phyloP scores from a whole-genome alignment of 1,140 invertebrate genomes.

The Drosophila paulistorum region DNA sequence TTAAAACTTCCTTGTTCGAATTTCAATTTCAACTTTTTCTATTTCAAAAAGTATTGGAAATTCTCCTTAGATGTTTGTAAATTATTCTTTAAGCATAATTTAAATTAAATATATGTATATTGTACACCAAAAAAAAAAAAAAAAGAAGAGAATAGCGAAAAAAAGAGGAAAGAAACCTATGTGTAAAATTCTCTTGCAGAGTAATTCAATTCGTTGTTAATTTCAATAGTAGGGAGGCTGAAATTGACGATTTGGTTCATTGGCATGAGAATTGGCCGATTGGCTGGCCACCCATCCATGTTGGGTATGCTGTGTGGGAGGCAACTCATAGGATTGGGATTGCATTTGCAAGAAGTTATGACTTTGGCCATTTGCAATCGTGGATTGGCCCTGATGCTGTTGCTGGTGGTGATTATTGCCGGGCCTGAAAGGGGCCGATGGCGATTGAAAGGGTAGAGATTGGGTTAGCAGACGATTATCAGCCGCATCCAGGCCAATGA shows the following conservation, averaged over 20 bases:
- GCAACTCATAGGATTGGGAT: slow-evolving; percentile 61
- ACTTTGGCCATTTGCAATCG: too few relatives aligned
- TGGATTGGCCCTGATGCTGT: slow-evolving; percentile 1
- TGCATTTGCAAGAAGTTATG: slow-evolving; percentile 57
- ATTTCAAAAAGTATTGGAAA: neutral
- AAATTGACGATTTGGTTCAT: slow-evolving; percentile 55
- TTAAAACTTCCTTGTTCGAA: neutral
- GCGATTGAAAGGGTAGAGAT: slow-evolving; percentile 43
- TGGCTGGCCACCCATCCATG: slow-evolving; percentile 32
- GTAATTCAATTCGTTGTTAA: neutral
- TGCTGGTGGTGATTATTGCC: slow-evolving; percentile 3
- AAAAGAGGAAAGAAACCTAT: neutral
- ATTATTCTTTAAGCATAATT: slow-evolving; percentile 17
- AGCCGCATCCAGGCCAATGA: slow-evolving; percentile 40
- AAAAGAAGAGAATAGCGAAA: slow-evolving; percentile 3
- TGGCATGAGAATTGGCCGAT: slow-evolving; percentile 8
- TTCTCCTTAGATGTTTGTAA: neutral
- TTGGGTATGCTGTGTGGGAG: slow-evolving; percentile 32
- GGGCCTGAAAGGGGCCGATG: neutral
- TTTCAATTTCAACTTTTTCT: neutral
- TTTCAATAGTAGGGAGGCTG: slow-evolving; percentile 55
- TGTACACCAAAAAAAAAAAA: neutral
- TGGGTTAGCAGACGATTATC: slow-evolving; percentile 41
- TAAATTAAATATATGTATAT: slow-evolving; percentile 29
- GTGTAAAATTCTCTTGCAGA: neutral